Percentiles rank a stretch among this genome's conserved stretches.
phyloP scores from a whole-genome alignment of 1,140 invertebrate species.

The Galendromus occidentalis region DNA sequence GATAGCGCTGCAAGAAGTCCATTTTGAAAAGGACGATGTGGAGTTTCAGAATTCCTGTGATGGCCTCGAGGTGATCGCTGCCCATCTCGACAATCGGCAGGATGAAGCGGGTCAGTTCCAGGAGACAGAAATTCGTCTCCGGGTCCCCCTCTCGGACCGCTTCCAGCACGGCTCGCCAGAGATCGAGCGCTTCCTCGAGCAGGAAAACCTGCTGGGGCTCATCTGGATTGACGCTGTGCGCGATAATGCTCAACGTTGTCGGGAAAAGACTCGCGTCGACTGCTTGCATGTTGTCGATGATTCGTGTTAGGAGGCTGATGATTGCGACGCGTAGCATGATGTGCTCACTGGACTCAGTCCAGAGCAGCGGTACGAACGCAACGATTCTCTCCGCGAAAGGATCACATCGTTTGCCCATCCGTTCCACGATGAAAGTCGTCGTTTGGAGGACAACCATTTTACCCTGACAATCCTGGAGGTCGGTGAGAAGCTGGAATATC shows the following conservation, averaged over 20 bases:
- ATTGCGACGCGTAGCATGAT: constrained; percentile 80
- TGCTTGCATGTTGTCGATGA: constrained; percentile 47
- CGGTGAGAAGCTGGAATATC: neutral
- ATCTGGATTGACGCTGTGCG: constrained; percentile 49
- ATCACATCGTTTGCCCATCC: constrained; percentile 50
- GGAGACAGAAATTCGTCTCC: constrained; percentile 30
- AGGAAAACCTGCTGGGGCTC: constrained; percentile 65
- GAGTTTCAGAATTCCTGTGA: neutral
- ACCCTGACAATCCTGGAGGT: neutral
- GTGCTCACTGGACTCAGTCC: constrained; percentile 65
- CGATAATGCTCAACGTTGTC: constrained; percentile 53
- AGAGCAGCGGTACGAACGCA: constrained; percentile 60
- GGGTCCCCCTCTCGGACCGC: constrained; percentile 36
- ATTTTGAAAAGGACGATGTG: neutral
- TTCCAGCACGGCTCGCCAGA: constrained; percentile 66
- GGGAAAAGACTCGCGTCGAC: constrained; percentile 35
- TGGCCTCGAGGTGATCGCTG: neutral
- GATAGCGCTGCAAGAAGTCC: neutral
- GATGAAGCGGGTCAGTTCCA: constrained; percentile 39
- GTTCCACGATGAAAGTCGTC: constrained; percentile 68
- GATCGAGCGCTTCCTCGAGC: constrained; percentile 69
- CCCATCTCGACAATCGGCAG: constrained; percentile 20
- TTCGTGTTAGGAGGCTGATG: constrained; percentile 56
- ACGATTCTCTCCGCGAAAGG: constrained; percentile 43
- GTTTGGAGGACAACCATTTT: constrained; percentile 60